Evolutionary conservation across 92 coral and sea anemone genomes (phyloP).

Genomic region (Pocillopora meandrina): DNA sequence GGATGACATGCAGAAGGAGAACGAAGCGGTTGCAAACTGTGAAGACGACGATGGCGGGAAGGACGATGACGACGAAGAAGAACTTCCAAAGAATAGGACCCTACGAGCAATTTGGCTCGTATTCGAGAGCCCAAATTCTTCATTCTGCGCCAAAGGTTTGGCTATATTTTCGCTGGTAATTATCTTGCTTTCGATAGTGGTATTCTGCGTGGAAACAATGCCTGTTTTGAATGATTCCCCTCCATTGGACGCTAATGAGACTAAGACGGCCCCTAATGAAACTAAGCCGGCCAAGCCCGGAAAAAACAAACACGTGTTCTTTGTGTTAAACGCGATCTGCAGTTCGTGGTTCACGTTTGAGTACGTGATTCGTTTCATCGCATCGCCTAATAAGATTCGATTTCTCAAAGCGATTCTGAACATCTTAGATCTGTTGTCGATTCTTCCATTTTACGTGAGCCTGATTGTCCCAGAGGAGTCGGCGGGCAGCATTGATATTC

Average conservation of each 20-base stretch:
- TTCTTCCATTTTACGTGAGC: constrained; percentile 87
- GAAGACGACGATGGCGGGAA: constrained; percentile 39
- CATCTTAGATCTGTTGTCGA: constrained; percentile 85
- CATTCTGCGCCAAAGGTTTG: constrained; percentile 68
- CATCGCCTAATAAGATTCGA: constrained; percentile 74
- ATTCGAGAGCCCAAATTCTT: constrained; percentile 86
- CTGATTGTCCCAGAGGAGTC: constrained; percentile 45
- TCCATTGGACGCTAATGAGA: too few relatives aligned
- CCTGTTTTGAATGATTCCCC: constrained; percentile 64
- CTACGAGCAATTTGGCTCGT: constrained; percentile 74
- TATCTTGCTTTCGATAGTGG: constrained; percentile 81
- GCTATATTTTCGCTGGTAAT: constrained; percentile 79
- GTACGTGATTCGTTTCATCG: constrained; percentile 71
- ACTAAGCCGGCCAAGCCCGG: constrained; percentile 30
- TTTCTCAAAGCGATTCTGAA: constrained; percentile 81
- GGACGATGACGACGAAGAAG: constrained; percentile 46
- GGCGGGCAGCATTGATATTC: constrained; percentile 73
- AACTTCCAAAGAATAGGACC: constrained; percentile 66
- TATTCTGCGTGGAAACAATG: constrained; percentile 92
- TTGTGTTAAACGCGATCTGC: constrained; percentile 79
- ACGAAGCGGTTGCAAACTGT: constrained; percentile 64
- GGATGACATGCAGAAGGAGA: constrained; percentile 75
- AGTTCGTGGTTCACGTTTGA: constrained; percentile 95
- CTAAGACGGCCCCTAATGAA: too few relatives aligned
- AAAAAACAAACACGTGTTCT: constrained; percentile 51